Base-by-base conservation (phyloP, 2,113 vertebrate genomes). In the Saccopteryx leptura region DNA sequence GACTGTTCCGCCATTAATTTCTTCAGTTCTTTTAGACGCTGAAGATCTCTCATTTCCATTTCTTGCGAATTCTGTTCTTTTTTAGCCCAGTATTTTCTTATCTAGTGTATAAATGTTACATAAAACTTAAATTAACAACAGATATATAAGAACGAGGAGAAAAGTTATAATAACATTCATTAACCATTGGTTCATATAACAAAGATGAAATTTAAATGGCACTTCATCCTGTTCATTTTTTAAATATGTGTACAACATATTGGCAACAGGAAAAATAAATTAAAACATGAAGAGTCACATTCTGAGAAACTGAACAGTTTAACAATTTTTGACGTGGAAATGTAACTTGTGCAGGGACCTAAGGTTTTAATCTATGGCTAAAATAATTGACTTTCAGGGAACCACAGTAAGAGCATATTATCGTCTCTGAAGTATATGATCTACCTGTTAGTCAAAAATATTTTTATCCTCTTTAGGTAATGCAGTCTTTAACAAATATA, bases 1-100 rank as follows among this genome's bases (percentile, higher is more conserved):
- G 99, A 99, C 98, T 99, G 99, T 66, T 99, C 98, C 92, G 99
- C 98, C 98, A 99, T 99, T 95, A 98, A 68, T 94, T 98, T 98
- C 97, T 99, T 99, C 92, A 99, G 89, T 97, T 99, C 97, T 79
- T 98, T 98, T 56, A 99, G 98, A 92, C 93, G 98, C 63, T 93
- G 97, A 86, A 99, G 98, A 91, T 99, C 99, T 95, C 98, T 98
- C 96, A 96, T 97, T 98, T 99, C 98, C 96, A 98, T 97, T 81
- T 98, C 98, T 96, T 99, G 98, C 98, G 98, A 98, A 95, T 98
- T 99, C 94, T 97, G 98, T 95, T 98, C 98, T 98, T 99, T 99
- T 95, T 99, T 98, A 91, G 98, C 97, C 98, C 99, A 97, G 98
- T 99, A 99, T 96, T 98, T 98, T 96, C 98, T 99, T 97, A 99